Percentiles rank a stretch among this genome's conserved stretches.
phyloP scores from a whole-genome alignment of 2,888 invertebrate genomes.

The Crepidodera aurea region DNA sequence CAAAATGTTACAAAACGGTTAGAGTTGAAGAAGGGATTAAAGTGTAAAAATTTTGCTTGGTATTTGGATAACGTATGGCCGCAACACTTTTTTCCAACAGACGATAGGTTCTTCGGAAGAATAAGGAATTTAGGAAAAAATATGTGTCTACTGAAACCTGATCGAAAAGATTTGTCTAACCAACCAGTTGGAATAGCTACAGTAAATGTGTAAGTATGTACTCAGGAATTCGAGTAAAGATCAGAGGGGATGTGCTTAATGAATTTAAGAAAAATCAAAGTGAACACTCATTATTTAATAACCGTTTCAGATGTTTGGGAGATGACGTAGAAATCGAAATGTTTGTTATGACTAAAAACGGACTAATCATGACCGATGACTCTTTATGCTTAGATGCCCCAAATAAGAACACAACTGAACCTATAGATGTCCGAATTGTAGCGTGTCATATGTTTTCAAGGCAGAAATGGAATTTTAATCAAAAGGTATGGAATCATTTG shows the following conservation, averaged over 20 bases:
- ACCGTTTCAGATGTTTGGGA: conserved; percentile 64
- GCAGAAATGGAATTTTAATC: conserved; percentile 75
- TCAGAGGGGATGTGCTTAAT: too few relatives aligned
- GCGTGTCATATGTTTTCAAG: conserved; percentile 73
- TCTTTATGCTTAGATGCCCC: conserved; percentile 84
- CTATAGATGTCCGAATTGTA: conserved; percentile 72
- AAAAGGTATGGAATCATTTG: conserved; percentile 59
- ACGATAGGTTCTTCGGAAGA: conserved; percentile 88
- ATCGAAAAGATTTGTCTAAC: conserved; percentile 67
- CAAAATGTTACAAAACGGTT: conserved; percentile 72
- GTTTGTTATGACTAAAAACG: conserved; percentile 74
- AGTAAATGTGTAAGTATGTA: conserved; percentile 60
- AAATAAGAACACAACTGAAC: conserved; percentile 59
- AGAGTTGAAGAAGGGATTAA: conserved; percentile 67
- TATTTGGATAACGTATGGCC: conserved; percentile 96
- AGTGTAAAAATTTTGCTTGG: conserved; percentile 92
- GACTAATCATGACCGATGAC: conserved; percentile 86
- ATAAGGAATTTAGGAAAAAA: conserved; percentile 65
- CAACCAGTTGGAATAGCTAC: conserved; percentile 77
- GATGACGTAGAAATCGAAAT: conserved; percentile 72
- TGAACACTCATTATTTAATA: conserved; percentile 1
- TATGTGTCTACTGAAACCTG: conserved; percentile 72
- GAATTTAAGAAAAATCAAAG: too few relatives aligned
- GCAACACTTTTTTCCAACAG: conserved; percentile 92
- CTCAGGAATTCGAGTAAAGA: too few relatives aligned